phyloP scores from a whole-genome alignment of 2,888 invertebrate genomes.

The Amblyteles armatorius region DNA sequence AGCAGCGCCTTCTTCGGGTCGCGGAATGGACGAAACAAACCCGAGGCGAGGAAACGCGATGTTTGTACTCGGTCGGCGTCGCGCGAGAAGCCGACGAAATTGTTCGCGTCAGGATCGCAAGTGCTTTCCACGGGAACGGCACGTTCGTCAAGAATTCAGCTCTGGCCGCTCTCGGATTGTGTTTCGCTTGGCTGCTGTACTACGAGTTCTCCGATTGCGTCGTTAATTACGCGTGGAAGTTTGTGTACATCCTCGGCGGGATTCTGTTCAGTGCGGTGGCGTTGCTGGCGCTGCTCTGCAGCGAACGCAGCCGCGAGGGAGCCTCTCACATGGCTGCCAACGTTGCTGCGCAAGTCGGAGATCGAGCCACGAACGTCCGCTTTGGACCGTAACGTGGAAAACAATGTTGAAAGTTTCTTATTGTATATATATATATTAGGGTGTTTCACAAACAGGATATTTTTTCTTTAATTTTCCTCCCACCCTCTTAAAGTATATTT shows the following conservation, averaged over 20 bases:
- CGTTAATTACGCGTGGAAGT: conserved; percentile 62
- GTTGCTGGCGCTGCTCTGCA: conserved; percentile 53
- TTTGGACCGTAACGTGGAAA: conserved; percentile 41
- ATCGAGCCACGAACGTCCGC: conserved; percentile 33
- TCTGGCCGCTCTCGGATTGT: not conserved
- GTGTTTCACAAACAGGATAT: too few relatives aligned
- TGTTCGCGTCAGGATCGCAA: not conserved
- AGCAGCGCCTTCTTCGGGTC: conserved; percentile 32
- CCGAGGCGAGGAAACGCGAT: not conserved
- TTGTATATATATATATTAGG: too few relatives aligned
- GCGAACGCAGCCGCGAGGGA: not conserved
- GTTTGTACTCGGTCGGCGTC: not conserved
- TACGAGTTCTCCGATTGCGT: conserved; percentile 64
- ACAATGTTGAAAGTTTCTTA: conserved; percentile 13
- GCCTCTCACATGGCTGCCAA: not conserved
- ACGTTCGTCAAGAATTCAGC: conserved; percentile 11
- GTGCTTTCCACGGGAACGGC: not conserved
- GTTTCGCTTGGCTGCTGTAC: conserved; percentile 63
- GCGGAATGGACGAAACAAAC: conserved; percentile 19
- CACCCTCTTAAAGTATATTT: too few relatives aligned
- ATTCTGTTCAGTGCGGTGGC: conserved; percentile 54
- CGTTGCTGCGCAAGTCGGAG: conserved; percentile 21
- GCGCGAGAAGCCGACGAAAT: not conserved
- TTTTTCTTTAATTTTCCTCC: too few relatives aligned
- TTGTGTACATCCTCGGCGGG: conserved; percentile 61